Evolutionary conservation across 2,113 vertebrate genomes (phyloP), one percentile per base, ranked within the genome.

Genomic region (Sinocyclocheilus maitianheensis): DNA sequence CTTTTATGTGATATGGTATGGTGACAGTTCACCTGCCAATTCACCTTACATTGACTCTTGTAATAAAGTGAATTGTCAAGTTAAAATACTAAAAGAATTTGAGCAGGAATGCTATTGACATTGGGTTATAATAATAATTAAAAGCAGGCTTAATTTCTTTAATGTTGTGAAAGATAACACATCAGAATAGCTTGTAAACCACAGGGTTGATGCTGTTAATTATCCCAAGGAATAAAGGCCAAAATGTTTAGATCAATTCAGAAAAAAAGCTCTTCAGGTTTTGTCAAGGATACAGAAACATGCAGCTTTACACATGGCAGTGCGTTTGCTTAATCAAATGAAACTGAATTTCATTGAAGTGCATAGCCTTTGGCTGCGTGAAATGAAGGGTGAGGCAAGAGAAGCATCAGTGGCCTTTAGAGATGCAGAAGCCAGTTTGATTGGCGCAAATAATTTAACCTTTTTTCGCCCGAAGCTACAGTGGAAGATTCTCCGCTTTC

Each of bases 361-460:
- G 83, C 83, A 69, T 65, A 75, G 87, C 89, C 89, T 69, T 53
- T 80, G 87, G 85, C 67, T 82, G 72, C 86, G 75, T 58, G 84
- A 87, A 86, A 80, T 83, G 53, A 83, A 69, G 79, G 81, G 34
- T 37, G 67, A 84, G 80, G 75, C 62, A 51, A 71, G 55, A 84
- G 86, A 89, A 51, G 82, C 78, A 55, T 85, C 80, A 34, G 76
- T 88, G 83, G 87, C 86, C 85, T 86, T 88, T 40, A 89, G 85
- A 87, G 82, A 87, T 79, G 87, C 87, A 87, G 86, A 83, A 46
- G 81, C 88, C 84, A 53, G 24, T 82, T 83, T 94, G 92, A 94
- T 94, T 94, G 94, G 93, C 92, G 91, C 93, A 92, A 91, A 93
- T 95, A 93, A 95, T 95, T 94, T 93, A 93, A 94, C 92, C 92